A percentile compares a stretch with the other conserved stretches of the same genome.
Evolutionary conservation across 2,797 vertebrate species (phyloP).

Genomic region (Ceyx erithaca): DNA sequence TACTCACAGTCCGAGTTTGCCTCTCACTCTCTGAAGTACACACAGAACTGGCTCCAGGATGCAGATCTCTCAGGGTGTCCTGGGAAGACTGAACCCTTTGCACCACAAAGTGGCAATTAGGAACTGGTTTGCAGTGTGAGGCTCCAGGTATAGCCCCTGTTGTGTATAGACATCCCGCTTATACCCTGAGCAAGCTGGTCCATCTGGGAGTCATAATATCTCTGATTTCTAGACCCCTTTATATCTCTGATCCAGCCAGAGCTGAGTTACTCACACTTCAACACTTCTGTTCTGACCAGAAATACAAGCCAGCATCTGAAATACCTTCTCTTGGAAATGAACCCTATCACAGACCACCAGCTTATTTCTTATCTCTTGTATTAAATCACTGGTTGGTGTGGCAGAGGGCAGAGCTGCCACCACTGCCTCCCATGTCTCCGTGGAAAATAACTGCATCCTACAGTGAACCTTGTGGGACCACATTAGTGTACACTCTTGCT

Average conservation of each 20-base stretch:
- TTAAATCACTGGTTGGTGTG: background rate
- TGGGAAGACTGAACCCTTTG: background rate
- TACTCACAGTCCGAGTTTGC: background rate
- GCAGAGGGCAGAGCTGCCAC: background rate
- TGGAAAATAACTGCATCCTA: background rate
- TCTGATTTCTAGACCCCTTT: background rate
- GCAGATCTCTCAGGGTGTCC: background rate
- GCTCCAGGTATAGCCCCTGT: background rate
- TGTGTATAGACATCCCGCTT: background rate
- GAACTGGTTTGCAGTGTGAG: background rate
- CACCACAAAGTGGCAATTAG: background rate
- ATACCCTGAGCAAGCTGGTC: rapidly evolving
- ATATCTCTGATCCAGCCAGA: background rate
- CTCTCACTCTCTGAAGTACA: background rate
- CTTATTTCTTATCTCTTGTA: background rate
- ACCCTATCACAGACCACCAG: rapidly evolving
- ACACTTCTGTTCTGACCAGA: background rate
- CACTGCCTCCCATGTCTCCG: rapidly evolving
- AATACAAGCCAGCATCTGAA: background rate
- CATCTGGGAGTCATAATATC: background rate
- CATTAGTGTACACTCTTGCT: background rate
- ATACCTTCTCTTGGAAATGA: background rate
- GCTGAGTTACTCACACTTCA: background rate
- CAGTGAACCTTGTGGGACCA: background rate
- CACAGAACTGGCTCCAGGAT: background rate